These are phyloP conservation scores for Lerista edwardsae DNA, from an alignment of 2,797 vertebrate genomes.

Conservation along the genomic window DNA sequence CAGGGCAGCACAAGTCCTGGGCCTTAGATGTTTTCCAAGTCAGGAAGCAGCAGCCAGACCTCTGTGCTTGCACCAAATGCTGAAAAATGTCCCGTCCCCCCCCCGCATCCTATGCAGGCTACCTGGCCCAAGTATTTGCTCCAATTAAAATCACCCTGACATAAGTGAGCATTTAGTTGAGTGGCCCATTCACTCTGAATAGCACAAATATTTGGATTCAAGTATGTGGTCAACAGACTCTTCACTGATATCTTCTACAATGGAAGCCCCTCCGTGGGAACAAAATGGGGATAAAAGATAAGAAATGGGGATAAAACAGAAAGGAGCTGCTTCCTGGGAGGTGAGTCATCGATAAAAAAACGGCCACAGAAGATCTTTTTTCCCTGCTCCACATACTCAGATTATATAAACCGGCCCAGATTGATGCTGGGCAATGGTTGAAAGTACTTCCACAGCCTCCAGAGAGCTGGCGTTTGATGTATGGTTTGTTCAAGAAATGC, in stretches of 20 bases:
- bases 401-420: not conserved
- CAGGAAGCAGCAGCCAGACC: not conserved
- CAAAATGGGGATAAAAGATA: conserved; percentile 68
- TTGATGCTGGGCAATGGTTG: not conserved
- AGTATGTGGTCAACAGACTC: conserved; percentile 65
- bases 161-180: conserved; percentile 67
- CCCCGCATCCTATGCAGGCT: conserved; percentile 50
- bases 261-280: conserved; percentile 75
- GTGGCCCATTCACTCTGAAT: conserved; percentile 68
- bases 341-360: conserved; percentile 35
- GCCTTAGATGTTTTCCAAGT: not conserved
- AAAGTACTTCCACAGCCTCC: too few relatives aligned
- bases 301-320: conserved; percentile 66
- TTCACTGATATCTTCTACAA: conserved; percentile 70
- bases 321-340: conserved; percentile 46
- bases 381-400: not conserved
- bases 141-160: conserved; percentile 62
- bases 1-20: not conserved
- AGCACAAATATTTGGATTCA: conserved; percentile 78
- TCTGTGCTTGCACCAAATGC: conserved; percentile 25
- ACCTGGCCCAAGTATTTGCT: conserved; percentile 68
- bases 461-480: too few relatives aligned
- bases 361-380: not conserved
- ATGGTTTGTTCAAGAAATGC: too few relatives aligned
- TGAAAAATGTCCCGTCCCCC: conserved; percentile 44